Evolutionary conservation across 92 coral and sea anemone genomes (phyloP).

Genomic region (Zoanthus gigantus): DNA sequence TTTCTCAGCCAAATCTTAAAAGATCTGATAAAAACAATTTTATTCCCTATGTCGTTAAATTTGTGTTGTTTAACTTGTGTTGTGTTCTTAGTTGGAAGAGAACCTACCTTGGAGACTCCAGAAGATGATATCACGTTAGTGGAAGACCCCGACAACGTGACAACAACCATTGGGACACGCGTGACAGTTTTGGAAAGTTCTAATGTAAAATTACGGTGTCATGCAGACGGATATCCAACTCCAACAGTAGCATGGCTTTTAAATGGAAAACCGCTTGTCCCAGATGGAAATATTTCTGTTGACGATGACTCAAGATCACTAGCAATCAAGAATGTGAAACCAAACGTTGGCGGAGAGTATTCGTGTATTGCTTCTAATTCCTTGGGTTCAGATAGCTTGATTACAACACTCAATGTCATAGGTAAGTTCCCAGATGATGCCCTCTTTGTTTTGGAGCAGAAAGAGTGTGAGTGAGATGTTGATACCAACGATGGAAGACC

Average conservation of each 20-base stretch:
- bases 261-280: conserved; percentile 10
- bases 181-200: conserved; percentile 40
- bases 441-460: background rate
- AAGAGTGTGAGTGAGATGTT: no score
- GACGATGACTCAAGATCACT: background rate
- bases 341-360: conserved; percentile 17
- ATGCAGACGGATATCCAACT: conserved; percentile 22
- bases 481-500: no score
- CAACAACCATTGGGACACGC: conserved; percentile 65
- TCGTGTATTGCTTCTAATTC: conserved; percentile 23
- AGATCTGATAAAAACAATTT: no score
- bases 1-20: no score
- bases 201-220: background rate
- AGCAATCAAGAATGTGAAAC: conserved; percentile 9
- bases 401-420: conserved; percentile 13
- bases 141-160: conserved; percentile 55
- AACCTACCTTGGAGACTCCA: conserved; percentile 33
- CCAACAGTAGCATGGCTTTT: conserved; percentile 8
- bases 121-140: conserved; percentile 25
- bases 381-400: background rate
- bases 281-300: background rate
- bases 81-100: conserved; percentile 1
- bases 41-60: background rate
- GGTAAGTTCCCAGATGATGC: conserved; percentile 1
- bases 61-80: no score